Conservation (phyloP, 1,140 invertebrate genomes). For the Megalonaias nervosa region DNA sequence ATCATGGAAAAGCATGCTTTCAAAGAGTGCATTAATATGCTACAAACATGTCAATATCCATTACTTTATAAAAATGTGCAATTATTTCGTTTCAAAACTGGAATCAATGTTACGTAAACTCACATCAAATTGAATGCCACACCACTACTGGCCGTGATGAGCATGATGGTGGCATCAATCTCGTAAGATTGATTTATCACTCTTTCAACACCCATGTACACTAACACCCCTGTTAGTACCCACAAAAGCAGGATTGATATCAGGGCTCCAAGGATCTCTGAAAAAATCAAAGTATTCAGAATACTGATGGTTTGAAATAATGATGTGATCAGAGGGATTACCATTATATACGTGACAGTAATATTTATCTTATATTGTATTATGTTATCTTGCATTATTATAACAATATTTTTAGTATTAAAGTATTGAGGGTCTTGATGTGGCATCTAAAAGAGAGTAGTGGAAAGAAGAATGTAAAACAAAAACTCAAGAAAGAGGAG, state of each 20-base stretch:
- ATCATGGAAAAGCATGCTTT: not conserved
- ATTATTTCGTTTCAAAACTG: not conserved
- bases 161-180: constrained; percentile 91
- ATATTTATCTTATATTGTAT: too few relatives aligned
- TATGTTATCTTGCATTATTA: too few relatives aligned
- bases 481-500: too few relatives aligned
- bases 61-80: not conserved
- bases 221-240: constrained; percentile 96
- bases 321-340: not conserved
- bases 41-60: not conserved
- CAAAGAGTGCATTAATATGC: not conserved
- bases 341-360: not conserved
- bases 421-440: too few relatives aligned
- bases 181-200: constrained; percentile 88
- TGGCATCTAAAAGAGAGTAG: too few relatives aligned
- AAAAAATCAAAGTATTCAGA: constrained; percentile 29
- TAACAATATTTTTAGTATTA: too few relatives aligned
- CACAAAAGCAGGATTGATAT: constrained; percentile 96
- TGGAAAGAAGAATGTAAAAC: too few relatives aligned
- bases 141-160: constrained; percentile 94
- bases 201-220: constrained; percentile 92
- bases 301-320: too few relatives aligned
- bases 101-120: constrained; percentile 70
- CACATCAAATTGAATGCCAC: constrained; percentile 96
- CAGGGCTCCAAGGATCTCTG: constrained; percentile 96